phyloP scores from a whole-genome alignment of 2,797 vertebrate genomes.

The Labeo calbasu region DNA sequence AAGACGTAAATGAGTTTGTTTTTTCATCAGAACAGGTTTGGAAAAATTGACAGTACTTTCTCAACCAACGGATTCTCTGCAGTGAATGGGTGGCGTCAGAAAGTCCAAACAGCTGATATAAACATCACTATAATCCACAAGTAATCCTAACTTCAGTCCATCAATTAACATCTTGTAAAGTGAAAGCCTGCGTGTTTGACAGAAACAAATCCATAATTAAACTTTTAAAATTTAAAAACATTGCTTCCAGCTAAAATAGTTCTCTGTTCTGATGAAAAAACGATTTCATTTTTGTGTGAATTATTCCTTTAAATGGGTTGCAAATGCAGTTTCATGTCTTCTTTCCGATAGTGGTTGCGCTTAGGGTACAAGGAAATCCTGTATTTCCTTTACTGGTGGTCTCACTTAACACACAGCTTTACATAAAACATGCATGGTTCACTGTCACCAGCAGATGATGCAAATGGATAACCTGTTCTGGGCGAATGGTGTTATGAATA shows the following conservation, averaged over 20 bases:
- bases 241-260: background rate
- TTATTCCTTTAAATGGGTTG: background rate
- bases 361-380: background rate
- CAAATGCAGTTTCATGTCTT: background rate
- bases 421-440: conserved; percentile 28
- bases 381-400: background rate
- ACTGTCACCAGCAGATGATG: conserved; percentile 59
- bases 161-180: background rate
- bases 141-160: background rate
- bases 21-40: background rate
- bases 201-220: background rate
- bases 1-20: background rate
- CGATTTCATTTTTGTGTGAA: background rate
- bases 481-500: background rate
- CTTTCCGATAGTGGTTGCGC: background rate
- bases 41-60: background rate
- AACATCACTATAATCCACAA: background rate
- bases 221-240: background rate
- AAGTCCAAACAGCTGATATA: background rate
- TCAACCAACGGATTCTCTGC: background rate
- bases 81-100: background rate
- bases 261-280: background rate
- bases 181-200: background rate
- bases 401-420: background rate
- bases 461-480: conserved; percentile 61